Evolutionary conservation across 1,140 invertebrate genomes (phyloP).

Genomic region (Eciton burchellii): DNA sequence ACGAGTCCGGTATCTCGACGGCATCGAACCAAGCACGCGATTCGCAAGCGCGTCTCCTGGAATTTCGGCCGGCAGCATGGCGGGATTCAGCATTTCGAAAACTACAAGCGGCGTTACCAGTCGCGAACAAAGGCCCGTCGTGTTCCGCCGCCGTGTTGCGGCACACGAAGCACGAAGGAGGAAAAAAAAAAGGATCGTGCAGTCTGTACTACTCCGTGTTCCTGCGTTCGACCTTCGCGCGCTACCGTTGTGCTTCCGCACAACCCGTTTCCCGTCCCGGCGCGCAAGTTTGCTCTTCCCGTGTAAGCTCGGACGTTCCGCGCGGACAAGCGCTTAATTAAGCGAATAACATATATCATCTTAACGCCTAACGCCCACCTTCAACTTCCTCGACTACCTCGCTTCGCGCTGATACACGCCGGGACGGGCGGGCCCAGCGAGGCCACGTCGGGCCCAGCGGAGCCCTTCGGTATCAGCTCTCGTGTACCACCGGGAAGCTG

Average conservation of each 20-base stretch:
- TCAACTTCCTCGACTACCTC: conserved; percentile 68
- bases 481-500: conserved; percentile 45
- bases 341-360: conserved; percentile 83
- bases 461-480: conserved; percentile 51
- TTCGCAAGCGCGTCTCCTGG: no score
- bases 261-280: conserved; percentile 44
- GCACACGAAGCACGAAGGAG: no score
- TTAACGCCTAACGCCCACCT: conserved; percentile 77
- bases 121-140: conserved; percentile 2
- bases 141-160: conserved; percentile 32
- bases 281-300: conserved; percentile 73
- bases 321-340: conserved; percentile 83
- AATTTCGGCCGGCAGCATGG: background rate
- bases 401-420: conserved; percentile 25
- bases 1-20: background rate
- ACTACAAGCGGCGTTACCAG: conserved; percentile 25
- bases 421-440: conserved; percentile 1
- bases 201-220: conserved; percentile 40
- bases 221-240: conserved; percentile 28
- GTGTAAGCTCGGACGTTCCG: conserved; percentile 65
- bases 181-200: conserved; percentile 22
- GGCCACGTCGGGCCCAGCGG: conserved; percentile 45
- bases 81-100: background rate
- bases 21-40: background rate
- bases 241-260: conserved; percentile 46